A percentile compares a stretch with the other conserved stretches of the same genome.
Evolutionary conservation across 64 coral and sea anemone genomes (phyloP).

Genomic region (Orbicella faveolata): DNA sequence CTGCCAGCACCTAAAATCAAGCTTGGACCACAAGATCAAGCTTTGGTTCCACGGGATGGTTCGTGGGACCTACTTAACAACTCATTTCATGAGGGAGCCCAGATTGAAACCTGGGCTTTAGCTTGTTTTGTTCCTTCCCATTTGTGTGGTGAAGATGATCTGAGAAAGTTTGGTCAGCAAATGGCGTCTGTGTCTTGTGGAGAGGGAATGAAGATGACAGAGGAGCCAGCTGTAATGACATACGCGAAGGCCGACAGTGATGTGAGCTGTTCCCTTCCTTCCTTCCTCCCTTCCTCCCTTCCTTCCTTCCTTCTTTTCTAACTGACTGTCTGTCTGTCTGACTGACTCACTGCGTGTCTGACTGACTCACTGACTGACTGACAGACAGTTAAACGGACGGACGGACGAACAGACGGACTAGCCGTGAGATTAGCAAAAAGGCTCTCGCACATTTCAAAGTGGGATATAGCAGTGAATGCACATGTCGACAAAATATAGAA

Average conservation of each 20-base stretch:
- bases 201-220: slow-evolving; percentile 53
- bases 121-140: slow-evolving; percentile 1
- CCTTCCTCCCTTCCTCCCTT: too few relatives aligned
- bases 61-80: slow-evolving; percentile 83
- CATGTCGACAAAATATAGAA: too few relatives aligned
- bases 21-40: slow-evolving; percentile 37
- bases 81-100: slow-evolving; percentile 40
- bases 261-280: neutral
- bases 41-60: slow-evolving; percentile 57
- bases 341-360: too few relatives aligned
- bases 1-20: slow-evolving; percentile 62
- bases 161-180: slow-evolving; percentile 24
- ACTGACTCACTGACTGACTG: too few relatives aligned
- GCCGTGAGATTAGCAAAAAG: too few relatives aligned
- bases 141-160: slow-evolving; percentile 32
- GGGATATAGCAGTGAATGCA: too few relatives aligned
- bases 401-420: too few relatives aligned
- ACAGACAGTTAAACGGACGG: too few relatives aligned
- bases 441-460: too few relatives aligned
- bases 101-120: slow-evolving; percentile 61
- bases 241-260: neutral
- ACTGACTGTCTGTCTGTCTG: too few relatives aligned
- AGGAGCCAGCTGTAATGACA: neutral
- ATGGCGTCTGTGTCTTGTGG: neutral
- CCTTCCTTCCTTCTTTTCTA: too few relatives aligned